Conservation (phyloP, 2,797 vertebrate genomes). For the Aythya fuligula region DNA sequence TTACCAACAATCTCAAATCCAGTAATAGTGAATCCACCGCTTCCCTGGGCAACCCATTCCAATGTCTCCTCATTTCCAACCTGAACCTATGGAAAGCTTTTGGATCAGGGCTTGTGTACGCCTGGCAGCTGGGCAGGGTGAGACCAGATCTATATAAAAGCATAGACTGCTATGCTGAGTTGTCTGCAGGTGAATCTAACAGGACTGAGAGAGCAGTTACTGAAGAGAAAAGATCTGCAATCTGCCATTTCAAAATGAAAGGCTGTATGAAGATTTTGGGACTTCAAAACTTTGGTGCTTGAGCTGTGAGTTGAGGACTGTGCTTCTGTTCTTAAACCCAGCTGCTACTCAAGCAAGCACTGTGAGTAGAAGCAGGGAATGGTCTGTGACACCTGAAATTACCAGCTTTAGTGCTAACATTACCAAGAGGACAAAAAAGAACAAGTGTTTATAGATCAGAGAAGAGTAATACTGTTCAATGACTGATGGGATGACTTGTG, state of each 20-base stretch:
- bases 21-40: not conserved
- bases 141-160: not conserved
- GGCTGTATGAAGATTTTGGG: not conserved
- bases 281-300: not conserved
- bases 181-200: not conserved
- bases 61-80: no score
- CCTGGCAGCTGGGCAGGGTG: not conserved
- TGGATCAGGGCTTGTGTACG: not conserved
- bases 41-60: no score
- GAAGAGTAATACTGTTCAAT: slow-evolving; percentile 9
- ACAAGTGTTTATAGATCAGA: not conserved
- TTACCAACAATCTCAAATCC: not conserved
- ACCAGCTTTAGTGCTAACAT: not conserved
- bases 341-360: not conserved
- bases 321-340: not conserved
- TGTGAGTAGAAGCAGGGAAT: not conserved
- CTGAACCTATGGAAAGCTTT: not conserved
- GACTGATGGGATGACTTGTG: not conserved
- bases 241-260: not conserved
- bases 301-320: not conserved
- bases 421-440: not conserved
- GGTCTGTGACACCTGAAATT: slow-evolving; percentile 37
- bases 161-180: not conserved
- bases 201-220: not conserved
- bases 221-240: not conserved